Conservation (phyloP, 2,113 vertebrate genomes). For the Dryoscopus gambensis region DNA sequence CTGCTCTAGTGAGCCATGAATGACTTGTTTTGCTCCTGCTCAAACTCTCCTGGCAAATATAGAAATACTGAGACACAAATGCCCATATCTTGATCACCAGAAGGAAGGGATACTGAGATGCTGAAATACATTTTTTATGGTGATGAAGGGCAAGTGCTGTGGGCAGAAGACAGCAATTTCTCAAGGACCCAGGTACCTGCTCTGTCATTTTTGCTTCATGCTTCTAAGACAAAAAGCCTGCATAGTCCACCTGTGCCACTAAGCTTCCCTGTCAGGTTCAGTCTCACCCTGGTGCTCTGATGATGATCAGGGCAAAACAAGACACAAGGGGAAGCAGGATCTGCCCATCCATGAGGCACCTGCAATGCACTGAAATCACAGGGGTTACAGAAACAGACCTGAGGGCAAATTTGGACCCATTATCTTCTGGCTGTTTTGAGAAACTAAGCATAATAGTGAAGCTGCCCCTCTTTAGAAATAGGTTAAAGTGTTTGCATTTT, state of each 20-base stretch:
- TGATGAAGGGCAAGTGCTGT: not conserved
- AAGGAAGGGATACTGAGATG: not conserved
- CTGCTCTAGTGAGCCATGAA: constrained; percentile 27
- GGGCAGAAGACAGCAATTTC: not conserved
- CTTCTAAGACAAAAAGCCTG: not conserved
- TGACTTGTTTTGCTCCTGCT: not conserved
- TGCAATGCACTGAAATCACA: not conserved
- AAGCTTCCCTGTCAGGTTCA: not conserved
- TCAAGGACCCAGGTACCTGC: not conserved
- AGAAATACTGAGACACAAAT: not conserved
- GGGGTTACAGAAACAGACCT: not conserved
- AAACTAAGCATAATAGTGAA: not conserved
- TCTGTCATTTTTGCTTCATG: not conserved
- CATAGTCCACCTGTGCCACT: not conserved
- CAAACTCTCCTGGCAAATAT: not conserved
- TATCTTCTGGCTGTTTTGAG: not conserved
- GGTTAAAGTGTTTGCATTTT: not conserved
- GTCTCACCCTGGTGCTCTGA: not conserved
- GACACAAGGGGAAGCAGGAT: not conserved
- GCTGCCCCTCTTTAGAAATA: not conserved
- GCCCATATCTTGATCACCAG: not conserved
- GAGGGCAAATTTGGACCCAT: not conserved
- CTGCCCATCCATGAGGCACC: not conserved
- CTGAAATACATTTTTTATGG: not conserved
- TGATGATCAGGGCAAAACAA: not conserved